Percentiles rank a stretch among this genome's conserved stretches.
phyloP scores from a whole-genome alignment of 2,113 vertebrate genomes.

The Megalops atlanticus region DNA sequence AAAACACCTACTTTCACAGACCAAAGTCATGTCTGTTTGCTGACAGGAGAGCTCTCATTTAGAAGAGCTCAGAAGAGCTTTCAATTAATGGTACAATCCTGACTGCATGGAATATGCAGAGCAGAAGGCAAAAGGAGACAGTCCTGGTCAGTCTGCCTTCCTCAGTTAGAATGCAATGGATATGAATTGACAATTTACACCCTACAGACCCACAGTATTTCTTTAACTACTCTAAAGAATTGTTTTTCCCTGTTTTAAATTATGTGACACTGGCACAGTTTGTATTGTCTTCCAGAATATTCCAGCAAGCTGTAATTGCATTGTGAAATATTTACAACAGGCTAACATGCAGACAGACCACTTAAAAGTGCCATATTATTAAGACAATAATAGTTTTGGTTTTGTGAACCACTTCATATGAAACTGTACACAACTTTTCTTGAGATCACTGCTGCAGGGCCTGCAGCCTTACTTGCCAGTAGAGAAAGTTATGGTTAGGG shows the following conservation, averaged over 20 bases:
- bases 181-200: constrained; percentile 20
- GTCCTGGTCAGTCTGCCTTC: not conserved
- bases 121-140: not conserved
- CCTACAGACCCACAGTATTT: constrained; percentile 18
- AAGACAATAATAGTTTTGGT: not conserved
- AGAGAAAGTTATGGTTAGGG: constrained; percentile 1
- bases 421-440: not conserved
- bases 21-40: constrained; percentile 66
- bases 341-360: not conserved
- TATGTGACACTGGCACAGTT: not conserved
- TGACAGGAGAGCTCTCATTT: constrained; percentile 68
- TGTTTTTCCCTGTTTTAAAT: constrained; percentile 1
- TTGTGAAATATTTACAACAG: not conserved
- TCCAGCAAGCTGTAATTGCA: not conserved
- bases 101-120: constrained; percentile 49
- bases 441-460: not conserved
- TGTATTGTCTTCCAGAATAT: too few species aligned
- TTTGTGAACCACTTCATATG: not conserved
- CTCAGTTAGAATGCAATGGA: constrained; percentile 14
- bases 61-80: too few species aligned
- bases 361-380: not conserved
- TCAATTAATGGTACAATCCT: constrained; percentile 60
- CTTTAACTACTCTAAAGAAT: constrained; percentile 10
- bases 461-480: not conserved
- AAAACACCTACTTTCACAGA: constrained; percentile 71